phyloP scores from a whole-genome alignment of 2,113 vertebrate genomes.

The Stigmatopora argus region DNA sequence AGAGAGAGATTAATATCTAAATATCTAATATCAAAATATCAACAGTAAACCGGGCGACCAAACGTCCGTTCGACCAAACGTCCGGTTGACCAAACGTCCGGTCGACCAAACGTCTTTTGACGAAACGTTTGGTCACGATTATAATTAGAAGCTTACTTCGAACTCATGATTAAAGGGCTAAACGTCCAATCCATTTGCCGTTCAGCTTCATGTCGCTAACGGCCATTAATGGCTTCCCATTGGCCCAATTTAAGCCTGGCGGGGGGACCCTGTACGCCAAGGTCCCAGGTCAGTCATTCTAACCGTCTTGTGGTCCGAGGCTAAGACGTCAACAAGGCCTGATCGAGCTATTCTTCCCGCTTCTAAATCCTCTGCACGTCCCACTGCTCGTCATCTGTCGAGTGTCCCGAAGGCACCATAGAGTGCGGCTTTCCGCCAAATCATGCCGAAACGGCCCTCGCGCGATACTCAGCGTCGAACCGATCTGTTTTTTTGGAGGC shows the following conservation, averaged over 20 bases:
- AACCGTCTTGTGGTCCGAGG: not conserved
- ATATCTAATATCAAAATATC: too few species aligned
- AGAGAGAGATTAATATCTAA: too few species aligned
- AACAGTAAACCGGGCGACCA: too few species aligned
- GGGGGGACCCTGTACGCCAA: not conserved
- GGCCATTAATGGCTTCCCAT: not conserved
- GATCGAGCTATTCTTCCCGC: not conserved
- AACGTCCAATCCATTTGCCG: too few species aligned
- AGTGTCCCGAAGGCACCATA: not conserved
- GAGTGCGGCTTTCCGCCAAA: not conserved
- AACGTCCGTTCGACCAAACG: too few species aligned
- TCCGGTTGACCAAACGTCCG: too few species aligned
- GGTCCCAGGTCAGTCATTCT: not conserved
- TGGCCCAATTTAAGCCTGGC: not conserved
- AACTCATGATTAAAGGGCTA: too few species aligned
- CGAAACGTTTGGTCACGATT: too few species aligned
- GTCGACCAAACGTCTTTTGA: too few species aligned
- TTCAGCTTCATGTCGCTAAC: not conserved
- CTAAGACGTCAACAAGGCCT: not conserved
- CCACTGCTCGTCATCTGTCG: conserved; percentile 4
- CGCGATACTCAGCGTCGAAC: not conserved
- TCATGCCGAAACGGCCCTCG: not conserved
- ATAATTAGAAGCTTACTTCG: too few species aligned
- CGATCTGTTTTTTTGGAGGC: not conserved
- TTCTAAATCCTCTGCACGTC: not conserved